Conservation (phyloP, 2,113 vertebrate species). For the Phylloscopus trochiloides region DNA sequence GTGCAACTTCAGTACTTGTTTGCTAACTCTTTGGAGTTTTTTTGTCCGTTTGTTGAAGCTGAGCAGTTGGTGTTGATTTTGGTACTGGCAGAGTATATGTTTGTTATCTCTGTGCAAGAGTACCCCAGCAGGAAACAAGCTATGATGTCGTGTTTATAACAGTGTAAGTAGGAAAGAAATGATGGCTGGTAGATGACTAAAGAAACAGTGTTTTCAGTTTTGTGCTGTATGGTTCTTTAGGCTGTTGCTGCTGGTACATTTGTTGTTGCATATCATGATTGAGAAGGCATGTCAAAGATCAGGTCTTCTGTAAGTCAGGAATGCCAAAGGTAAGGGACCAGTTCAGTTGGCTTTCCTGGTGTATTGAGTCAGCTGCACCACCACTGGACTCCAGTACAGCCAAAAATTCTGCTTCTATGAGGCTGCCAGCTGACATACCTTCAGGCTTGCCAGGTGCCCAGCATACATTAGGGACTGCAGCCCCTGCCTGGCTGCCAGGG, state of each 20-base stretch:
- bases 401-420: neutral
- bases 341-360: neutral
- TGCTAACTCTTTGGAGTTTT: neutral
- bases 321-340: neutral
- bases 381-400: accelerated
- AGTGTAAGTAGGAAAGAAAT: neutral
- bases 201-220: neutral
- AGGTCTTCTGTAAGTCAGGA: neutral
- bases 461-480: accelerated
- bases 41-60: neutral
- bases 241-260: neutral
- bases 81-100: neutral
- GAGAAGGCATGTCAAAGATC: neutral
- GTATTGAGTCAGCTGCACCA: neutral
- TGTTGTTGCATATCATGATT: neutral
- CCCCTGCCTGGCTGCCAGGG: neutral
- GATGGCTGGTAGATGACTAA: neutral
- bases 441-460: neutral
- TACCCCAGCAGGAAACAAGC: neutral
- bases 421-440: accelerated
- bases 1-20: neutral
- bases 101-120: neutral
- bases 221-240: neutral
- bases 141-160: neutral
- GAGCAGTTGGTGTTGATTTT: neutral